These are phyloP conservation scores for Xanthorhoe designata DNA, from an alignment of 2,888 invertebrate species.

Conservation along the genomic window DNA sequence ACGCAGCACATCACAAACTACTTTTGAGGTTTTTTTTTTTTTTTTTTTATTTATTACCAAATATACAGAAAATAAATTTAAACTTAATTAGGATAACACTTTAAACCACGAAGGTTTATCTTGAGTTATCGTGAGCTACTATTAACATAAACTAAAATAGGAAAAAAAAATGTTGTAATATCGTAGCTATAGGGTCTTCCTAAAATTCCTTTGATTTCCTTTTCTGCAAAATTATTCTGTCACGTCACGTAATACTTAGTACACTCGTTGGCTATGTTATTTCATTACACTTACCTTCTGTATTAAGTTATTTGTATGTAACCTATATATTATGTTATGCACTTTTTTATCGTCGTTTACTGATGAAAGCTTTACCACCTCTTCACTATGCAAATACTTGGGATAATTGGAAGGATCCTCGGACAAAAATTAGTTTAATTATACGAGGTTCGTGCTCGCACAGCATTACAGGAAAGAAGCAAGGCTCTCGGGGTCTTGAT, in stretches of 20 bases:
- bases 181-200: conserved; percentile 1
- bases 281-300: not conserved
- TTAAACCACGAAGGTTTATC: too few relatives aligned
- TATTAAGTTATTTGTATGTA: not conserved
- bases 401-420: not conserved
- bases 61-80: too few relatives aligned
- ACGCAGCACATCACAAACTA: not conserved
- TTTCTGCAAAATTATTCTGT: not conserved
- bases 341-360: not conserved
- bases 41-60: too few relatives aligned
- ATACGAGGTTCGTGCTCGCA: conserved; percentile 12
- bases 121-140: too few relatives aligned
- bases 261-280: not conserved
- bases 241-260: not conserved
- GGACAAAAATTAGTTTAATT: conserved; percentile 2
- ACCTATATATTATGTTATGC: not conserved
- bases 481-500: conserved; percentile 39
- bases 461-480: conserved; percentile 46
- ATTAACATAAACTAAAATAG: too few relatives aligned
- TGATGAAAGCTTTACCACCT: not conserved
- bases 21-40: too few relatives aligned
- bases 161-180: not conserved
- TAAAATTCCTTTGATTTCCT: conserved; percentile 9
- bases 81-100: too few relatives aligned
- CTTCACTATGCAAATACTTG: not conserved